Evolutionary conservation across 1,140 invertebrate species (phyloP), one percentile per base, ranked within the genome.

Genomic region (Macrostomum lignano): DNA sequence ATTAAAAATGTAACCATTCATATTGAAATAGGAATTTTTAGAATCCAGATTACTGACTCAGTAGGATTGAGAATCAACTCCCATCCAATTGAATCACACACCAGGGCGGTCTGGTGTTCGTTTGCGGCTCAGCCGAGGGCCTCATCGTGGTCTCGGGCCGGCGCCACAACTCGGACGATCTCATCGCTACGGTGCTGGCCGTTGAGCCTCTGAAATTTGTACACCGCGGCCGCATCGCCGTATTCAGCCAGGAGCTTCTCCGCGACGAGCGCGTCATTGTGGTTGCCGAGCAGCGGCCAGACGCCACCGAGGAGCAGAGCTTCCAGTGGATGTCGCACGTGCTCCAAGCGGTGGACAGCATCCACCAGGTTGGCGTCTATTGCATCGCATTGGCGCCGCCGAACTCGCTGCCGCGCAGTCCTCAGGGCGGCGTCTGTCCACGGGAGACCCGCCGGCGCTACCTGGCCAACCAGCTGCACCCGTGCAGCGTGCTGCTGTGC

Each of bases 241-340:
- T 98, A 2, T 98, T 98, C 57, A 84, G 79, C 42, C 79, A 93
- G 32, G 67, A 73, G 40, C 86, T 98, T 0, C 50, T 98, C 14
- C 62, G 86, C 14, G 91, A 96, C 55, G 88, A 98, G 51, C 65
- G 91, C 40, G 93, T 98, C 48, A 84, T 82, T 51, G 84, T 98
- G 3, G 81, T 98, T 36, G 88, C 88, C 0, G 91, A 98, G 52
- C 88, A 98, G 52, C 64, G 88, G 40, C 81, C 86, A 0, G 86
- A 96, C 53, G 91, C 82, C 54, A 81, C 78, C 21, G 91, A 98
- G 60, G 88, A 98, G 61, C 86, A 96, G 66, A 75, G 82, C 49
- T 98, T 98, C 61, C 84, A 96, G 60, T 98, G 91, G 91, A 96
- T 98, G 88, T 91, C 82, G 9, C 65, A 84, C 25, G 91, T 98